Evolutionary conservation across 1,140 invertebrate genomes (phyloP).

Genomic region (Zophobas atratus): DNA sequence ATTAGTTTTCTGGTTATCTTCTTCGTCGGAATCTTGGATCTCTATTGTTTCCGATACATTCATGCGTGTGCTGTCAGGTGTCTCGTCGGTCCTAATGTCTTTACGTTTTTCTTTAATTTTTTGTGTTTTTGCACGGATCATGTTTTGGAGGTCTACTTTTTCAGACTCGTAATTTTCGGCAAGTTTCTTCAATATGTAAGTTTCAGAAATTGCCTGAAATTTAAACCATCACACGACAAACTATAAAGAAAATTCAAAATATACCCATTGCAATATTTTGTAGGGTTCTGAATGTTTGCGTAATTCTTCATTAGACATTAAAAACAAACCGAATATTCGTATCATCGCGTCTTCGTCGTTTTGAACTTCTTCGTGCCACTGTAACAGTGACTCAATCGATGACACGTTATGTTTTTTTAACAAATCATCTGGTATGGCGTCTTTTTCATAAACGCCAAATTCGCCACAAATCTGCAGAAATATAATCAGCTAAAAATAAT

Average conservation of each 20-base stretch:
- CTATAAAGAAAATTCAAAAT: background rate
- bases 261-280: constrained; percentile 39
- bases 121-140: background rate
- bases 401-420: background rate
- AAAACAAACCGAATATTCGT: constrained; percentile 21
- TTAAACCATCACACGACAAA: background rate
- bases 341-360: constrained; percentile 9
- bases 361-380: background rate
- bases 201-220: constrained; percentile 32
- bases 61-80: no score
- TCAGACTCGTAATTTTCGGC: constrained; percentile 26
- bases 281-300: constrained; percentile 5
- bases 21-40: constrained; percentile 41
- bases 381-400: constrained; percentile 15
- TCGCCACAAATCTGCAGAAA: constrained; percentile 56
- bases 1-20: background rate
- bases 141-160: constrained; percentile 19
- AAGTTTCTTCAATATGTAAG: constrained; percentile 21
- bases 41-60: constrained; percentile 28
- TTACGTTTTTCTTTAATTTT: background rate
- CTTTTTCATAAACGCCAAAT: constrained; percentile 56
- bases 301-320: constrained; percentile 24
- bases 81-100: background rate
- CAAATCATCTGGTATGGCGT: constrained; percentile 45
- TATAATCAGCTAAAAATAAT: constrained; percentile 11